Evolutionary conservation across 2,797 vertebrate genomes (phyloP), one percentile per base, ranked within the genome.

Genomic region (Todus mexicanus): DNA sequence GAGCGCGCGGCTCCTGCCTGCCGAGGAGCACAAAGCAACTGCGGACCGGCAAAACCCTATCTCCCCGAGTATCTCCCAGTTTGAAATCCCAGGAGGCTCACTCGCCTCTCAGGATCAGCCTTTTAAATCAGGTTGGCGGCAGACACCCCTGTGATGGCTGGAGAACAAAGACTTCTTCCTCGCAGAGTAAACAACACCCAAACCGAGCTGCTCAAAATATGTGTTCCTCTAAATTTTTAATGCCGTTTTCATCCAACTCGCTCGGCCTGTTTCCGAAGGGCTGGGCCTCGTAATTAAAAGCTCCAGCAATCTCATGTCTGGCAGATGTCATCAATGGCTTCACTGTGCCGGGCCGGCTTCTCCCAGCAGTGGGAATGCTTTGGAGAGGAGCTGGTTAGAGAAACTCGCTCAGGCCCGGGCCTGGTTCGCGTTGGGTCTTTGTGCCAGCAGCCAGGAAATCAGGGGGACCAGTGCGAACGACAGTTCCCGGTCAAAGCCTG

Each of bases 231-330:
- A 64, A 33, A 51, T 51, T 51, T 96, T 96, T 96, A 78, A 95
- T 93, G 86, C 79, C 16, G 12, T 95, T 96, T 96, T 88, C 92
- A 94, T 88, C 77, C 78, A 51, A 93, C 97, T 96, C 54, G 97
- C 91, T 97, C n/a, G 2, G 90, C 96, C 96, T 95, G 97, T 97
- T 96, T 75, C 42, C 7, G 81, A 70, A 96, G 96, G 97, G 95
- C 56, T 90, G 90, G 94, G 95, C 91, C 87, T 92, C 15, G 0
- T 94, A 95, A 96, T 96, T 93, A 96, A 87, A 95, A 84, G 74
- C 89, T 84, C 87, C n/a, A 56, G 72, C 51, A 54, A 74, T 68
- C 70, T 53, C 73, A 64, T 22, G 85, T 87, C 94, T 96, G 84
- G 95, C 29, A 73, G 88, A 93, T 84, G 80, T 89, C 92, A 91